Base-by-base conservation (phyloP, 1,140 invertebrate genomes). In the Pseudomyrmex gracilis region DNA sequence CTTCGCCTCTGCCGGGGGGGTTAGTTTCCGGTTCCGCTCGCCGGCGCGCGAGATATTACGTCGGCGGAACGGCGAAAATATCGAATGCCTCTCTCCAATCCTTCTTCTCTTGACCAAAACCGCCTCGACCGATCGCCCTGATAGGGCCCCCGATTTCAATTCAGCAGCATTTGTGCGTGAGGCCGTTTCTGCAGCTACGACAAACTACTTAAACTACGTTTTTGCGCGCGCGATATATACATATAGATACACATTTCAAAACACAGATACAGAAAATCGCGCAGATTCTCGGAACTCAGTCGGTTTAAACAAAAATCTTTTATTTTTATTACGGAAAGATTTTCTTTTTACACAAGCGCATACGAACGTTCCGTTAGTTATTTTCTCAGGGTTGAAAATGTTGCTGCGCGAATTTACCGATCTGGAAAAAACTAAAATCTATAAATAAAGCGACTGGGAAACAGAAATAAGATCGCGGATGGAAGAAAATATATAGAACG, bases 1-100 rank as follows among this genome's bases (percentile, higher is more conserved):
- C 86, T 84, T 73, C 22, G 86, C 83, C 73, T 34, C 73, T 57
- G 34, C 73, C 51, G 34, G 34, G 34, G 34, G 34, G n/a, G 17
- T 73, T 74, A 47, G 64, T 64, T 66, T 74, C 53, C 53, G 20
- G 57, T 82, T 70, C 45, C 76, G 47, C 47, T 68, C 49, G n/a
- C 5, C 53, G 22, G n/a, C 51, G 70, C 49, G 53, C 66, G 34
- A 58, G 45, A 71, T 80, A 71, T 80, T 80, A 58, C 76, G 51
- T 82, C 55, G 58, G 24, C 70, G 17, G 60, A 82, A 71, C 47
- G 34, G 20, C 20, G n/a, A 73, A 82, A 73, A 63, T 71, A 61
- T 53, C 58, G 24, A 70, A 45, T 45, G 43, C 13, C 34, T 45
- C 17, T 0, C 12, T 12, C 2, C 15, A 15, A 24, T 2, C 34